A percentile compares a stretch with the other conserved stretches of the same genome.
Evolutionary conservation across 2,888 invertebrate species (phyloP).

Genomic region (Balanococcus diminutus): DNA sequence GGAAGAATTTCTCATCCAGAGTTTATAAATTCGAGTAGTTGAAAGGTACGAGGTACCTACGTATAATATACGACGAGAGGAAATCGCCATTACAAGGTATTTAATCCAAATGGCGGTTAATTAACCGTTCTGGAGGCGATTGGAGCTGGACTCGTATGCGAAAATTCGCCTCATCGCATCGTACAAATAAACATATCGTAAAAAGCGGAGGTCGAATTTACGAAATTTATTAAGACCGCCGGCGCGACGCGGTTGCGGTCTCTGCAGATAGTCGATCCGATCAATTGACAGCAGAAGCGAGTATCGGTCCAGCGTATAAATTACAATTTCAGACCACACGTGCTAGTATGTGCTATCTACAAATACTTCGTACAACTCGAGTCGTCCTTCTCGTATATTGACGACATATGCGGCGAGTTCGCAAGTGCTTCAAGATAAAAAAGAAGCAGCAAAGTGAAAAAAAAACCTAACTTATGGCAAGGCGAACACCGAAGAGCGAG

Average conservation of each 20-base stretch:
- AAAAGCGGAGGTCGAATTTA: background rate
- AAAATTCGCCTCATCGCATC: background rate
- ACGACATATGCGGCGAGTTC: background rate
- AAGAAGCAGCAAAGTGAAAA: background rate
- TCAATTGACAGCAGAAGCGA: constrained; percentile 30
- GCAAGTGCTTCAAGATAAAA: background rate
- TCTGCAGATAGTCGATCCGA: background rate
- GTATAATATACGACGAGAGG: background rate
- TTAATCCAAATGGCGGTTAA: background rate
- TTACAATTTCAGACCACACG: constrained; percentile 30
- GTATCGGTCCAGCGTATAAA: constrained; percentile 15
- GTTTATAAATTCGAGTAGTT: background rate
- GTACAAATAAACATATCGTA: too few species aligned
- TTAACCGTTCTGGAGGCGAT: background rate
- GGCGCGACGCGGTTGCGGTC: background rate
- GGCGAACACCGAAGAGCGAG: background rate
- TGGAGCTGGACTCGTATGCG: background rate
- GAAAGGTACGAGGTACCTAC: background rate
- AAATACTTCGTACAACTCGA: background rate
- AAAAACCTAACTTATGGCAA: background rate
- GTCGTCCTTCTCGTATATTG: background rate
- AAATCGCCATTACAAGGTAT: background rate
- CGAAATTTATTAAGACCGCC: constrained; percentile 2
- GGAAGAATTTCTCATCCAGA: background rate
- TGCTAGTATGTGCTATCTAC: background rate